Evolutionary conservation across 2,797 vertebrate species (phyloP).

Genomic region (Nasua narica): DNA sequence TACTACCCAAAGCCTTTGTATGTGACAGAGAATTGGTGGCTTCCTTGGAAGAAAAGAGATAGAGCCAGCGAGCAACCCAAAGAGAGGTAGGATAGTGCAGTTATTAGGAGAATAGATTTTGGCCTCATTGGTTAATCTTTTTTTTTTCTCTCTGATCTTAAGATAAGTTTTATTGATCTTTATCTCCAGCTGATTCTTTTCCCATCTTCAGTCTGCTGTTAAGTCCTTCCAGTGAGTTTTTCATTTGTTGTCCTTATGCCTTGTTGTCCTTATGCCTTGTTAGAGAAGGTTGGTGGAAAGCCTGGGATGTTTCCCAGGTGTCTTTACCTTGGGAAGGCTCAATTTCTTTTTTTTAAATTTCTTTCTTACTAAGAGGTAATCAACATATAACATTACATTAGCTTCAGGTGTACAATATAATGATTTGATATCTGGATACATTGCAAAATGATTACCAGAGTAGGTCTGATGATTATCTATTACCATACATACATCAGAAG

Average conservation of each 20-base stretch:
- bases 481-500: neutral
- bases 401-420: neutral
- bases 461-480: neutral
- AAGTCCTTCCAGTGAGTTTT: neutral
- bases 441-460: neutral
- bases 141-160: neutral
- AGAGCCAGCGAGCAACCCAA: neutral
- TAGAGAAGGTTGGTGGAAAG: neutral
- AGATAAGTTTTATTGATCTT: neutral
- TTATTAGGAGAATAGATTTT: neutral
- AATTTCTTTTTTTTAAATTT: neutral
- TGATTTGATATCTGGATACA: neutral
- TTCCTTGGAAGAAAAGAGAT: neutral
- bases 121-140: neutral
- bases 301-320: neutral
- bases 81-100: neutral
- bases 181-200: neutral
- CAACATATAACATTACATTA: neutral
- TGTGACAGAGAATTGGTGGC: neutral
- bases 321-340: neutral
- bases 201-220: neutral
- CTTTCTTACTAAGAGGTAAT: neutral
- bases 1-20: neutral
- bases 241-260: neutral
- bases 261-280: neutral